Evolutionary conservation across 1,140 invertebrate genomes (phyloP), one percentile per base, ranked within the genome.

Genomic region (Anadara kagoshimensis): DNA sequence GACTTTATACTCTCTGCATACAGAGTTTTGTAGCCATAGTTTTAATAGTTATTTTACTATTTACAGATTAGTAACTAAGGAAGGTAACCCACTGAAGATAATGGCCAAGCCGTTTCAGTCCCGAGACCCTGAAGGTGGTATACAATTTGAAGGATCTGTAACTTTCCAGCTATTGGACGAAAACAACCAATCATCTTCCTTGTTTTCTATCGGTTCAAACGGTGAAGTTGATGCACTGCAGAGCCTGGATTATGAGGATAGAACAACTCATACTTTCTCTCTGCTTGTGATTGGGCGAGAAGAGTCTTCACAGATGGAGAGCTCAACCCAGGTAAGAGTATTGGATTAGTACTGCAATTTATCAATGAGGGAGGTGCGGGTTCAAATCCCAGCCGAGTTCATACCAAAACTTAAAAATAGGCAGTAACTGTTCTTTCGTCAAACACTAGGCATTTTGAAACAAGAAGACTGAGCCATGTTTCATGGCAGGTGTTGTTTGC

Each of bases 211-310:
- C 36, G 75, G 57, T 36, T 47, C 43, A n/a, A 64, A 64, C 0
- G 78, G 78, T 11, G 69, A 78, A n/a, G 61, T 80, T 0, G 70
- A 70, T 45, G 75, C 78, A 0, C 54, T 80, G 49, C 78, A 80
- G 70, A 77, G 73, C 43, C 68, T 80, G 44, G 78, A 80, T 45
- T 80, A 76, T 41, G 78, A 80, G 45, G 73, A 63, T 45, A 69
- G 66, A 16, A 64, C 61, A 24, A 63, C 75, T 22, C 76, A 80
- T 63, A 68, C 75, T 36, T 80, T 73, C 59, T 24, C 43, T 14
- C 75, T 80, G 4, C 78, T 69, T 45, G 53, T 80, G 5, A 76
- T 65, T 18, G 78, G 59, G 1, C 69, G 66, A 11, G 78, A 80
- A 53, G 67, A 61, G 22, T 64, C 67, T 1, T 78, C 78, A 12